Evolutionary conservation across 2,113 vertebrate species (phyloP).

Genomic region (Toxotes chatareus): DNA sequence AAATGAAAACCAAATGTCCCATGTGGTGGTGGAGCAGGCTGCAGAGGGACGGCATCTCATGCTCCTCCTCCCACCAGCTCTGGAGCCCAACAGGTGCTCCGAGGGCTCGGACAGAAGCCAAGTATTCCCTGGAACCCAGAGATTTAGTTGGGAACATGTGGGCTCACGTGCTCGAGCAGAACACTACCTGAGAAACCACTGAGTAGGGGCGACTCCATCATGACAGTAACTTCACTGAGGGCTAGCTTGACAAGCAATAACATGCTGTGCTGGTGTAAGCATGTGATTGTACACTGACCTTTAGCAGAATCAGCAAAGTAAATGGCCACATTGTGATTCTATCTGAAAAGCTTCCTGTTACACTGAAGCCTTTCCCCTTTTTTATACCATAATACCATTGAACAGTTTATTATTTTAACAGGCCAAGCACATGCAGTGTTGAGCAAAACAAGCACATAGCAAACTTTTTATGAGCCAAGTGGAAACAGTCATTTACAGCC

Average conservation of each 20-base stretch:
- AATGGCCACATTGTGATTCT: constrained; percentile 56
- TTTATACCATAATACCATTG: constrained; percentile 63
- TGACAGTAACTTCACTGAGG: constrained; percentile 2
- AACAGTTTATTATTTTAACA: constrained; percentile 80
- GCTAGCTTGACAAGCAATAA: constrained; percentile 17
- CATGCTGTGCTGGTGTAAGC: constrained; percentile 8
- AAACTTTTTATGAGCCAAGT: constrained; percentile 81
- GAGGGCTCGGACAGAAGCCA: constrained; percentile 58
- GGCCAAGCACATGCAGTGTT: constrained; percentile 69
- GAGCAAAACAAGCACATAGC: constrained; percentile 82
- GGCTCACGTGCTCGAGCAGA: constrained; percentile 53
- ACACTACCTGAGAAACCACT: constrained; percentile 54
- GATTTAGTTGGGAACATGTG: constrained; percentile 56
- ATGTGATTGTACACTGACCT: constrained; percentile 33
- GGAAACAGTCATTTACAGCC: constrained; percentile 84
- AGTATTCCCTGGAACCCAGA: constrained; percentile 61
- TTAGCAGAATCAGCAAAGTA: constrained; percentile 36
- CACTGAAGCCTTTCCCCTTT: constrained; percentile 35
- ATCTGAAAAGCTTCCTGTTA: constrained; percentile 74
- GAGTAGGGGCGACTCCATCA: constrained; percentile 7
- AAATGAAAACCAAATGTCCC: constrained; percentile 86
- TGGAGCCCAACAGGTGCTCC: constrained; percentile 79
- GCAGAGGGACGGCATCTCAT: constrained; percentile 57
- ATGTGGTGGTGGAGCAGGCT: constrained; percentile 66
- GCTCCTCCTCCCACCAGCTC: constrained; percentile 53